A percentile compares a stretch with the other conserved stretches of the same genome.
Evolutionary conservation across 2,797 vertebrate species (phyloP).

Genomic region (Centroberyx gerrardi): DNA sequence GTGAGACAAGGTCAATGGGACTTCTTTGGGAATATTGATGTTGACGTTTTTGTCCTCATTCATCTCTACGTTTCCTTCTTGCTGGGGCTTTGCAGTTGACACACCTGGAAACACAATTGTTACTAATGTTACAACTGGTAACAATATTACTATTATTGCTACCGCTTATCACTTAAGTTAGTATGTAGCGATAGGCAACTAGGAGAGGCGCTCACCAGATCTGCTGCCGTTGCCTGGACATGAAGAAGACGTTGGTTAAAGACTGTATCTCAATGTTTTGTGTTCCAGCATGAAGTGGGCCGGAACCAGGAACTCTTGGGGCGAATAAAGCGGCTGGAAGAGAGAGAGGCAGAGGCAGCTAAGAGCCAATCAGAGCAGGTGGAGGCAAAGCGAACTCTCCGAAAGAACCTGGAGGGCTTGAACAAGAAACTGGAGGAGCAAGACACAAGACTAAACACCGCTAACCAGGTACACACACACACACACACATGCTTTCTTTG

Average conservation of each 20-base stretch:
- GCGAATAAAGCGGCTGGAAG: slow-evolving; percentile 89
- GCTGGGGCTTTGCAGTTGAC: too few species aligned
- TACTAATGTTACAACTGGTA: too few species aligned
- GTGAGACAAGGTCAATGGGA: too few species aligned
- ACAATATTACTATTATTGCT: too few species aligned
- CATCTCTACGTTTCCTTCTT: too few species aligned
- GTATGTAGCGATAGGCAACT: too few species aligned
- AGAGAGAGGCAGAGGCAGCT: slow-evolving; percentile 84
- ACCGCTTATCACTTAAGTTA: too few species aligned
- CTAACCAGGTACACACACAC: slow-evolving; percentile 86
- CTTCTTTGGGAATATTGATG: too few species aligned
- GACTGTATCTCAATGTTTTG: neutral
- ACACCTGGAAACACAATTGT: too few species aligned
- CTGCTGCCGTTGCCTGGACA: too few species aligned
- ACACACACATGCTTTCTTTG: neutral
- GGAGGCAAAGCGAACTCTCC: slow-evolving; percentile 84
- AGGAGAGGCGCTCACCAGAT: too few species aligned
- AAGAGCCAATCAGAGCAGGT: slow-evolving; percentile 88
- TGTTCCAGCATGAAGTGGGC: slow-evolving; percentile 89
- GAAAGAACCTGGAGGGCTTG: slow-evolving; percentile 86
- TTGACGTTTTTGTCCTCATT: too few species aligned
- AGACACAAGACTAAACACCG: slow-evolving; percentile 85
- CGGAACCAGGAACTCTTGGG: slow-evolving; percentile 91
- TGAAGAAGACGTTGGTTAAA: neutral
- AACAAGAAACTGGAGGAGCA: slow-evolving; percentile 90